phyloP scores from a whole-genome alignment of 1,140 invertebrate species.

The Macrobrachium nipponense region DNA sequence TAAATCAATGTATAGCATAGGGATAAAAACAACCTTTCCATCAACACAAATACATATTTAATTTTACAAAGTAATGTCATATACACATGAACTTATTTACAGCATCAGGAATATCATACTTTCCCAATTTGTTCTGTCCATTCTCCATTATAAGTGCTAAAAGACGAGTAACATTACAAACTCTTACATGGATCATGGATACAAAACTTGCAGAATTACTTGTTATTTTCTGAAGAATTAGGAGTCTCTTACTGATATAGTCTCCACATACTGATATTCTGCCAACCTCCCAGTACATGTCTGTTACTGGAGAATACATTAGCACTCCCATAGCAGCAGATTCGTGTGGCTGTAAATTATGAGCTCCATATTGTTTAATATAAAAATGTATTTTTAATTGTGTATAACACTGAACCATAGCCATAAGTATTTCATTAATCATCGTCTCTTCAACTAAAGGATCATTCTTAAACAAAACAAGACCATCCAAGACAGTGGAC shows the following conservation, averaged over 20 bases:
- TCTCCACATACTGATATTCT: conserved; percentile 47
- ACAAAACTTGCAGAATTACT: conserved; percentile 36
- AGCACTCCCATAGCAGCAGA: conserved; percentile 33
- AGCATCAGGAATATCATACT: conserved; percentile 24
- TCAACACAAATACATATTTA: too few species aligned
- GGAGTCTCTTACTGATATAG: conserved; percentile 46
- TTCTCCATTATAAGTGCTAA: conserved; percentile 48
- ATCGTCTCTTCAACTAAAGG: conserved; percentile 20
- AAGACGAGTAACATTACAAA: conserved; percentile 34
- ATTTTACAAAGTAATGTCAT: too few species aligned
- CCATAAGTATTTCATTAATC: conserved; percentile 35
- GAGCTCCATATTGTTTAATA: conserved; percentile 30
- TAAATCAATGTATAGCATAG: too few species aligned
- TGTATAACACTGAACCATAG: conserved; percentile 24
- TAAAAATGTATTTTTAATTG: conserved; percentile 33
- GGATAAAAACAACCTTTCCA: too few species aligned
- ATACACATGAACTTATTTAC: too few species aligned
- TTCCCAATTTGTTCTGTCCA: conserved; percentile 36
- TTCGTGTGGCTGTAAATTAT: conserved; percentile 23
- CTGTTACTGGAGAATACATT: conserved; percentile 34
- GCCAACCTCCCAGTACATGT: conserved; percentile 40
- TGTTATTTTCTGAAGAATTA: conserved; percentile 26
- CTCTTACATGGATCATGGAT: conserved; percentile 44
- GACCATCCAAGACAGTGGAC: conserved; percentile 36
- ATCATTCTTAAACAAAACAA: conserved; percentile 26